These are phyloP conservation scores for Drosophila dunni DNA, from an alignment of 1,140 invertebrate genomes.

Conservation along the genomic window DNA sequence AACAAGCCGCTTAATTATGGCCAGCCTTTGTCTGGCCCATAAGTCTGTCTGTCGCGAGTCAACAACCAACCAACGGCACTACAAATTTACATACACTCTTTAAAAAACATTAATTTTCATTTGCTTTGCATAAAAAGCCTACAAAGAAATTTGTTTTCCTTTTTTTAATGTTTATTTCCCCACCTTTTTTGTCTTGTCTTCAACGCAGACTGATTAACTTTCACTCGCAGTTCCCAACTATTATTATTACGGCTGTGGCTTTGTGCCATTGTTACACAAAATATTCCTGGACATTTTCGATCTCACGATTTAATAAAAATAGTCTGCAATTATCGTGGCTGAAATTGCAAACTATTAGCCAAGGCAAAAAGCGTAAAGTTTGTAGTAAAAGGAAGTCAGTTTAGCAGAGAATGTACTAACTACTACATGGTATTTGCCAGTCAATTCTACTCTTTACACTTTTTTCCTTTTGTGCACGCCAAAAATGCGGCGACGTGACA, in stretches of 20 bases:
- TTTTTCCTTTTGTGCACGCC: constrained; percentile 11
- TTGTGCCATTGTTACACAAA: constrained; percentile 24
- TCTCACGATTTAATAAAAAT: constrained; percentile 23
- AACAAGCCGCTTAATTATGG: constrained; percentile 58
- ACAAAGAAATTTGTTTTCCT: constrained; percentile 25
- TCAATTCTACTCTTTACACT: not conserved
- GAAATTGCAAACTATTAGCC: not conserved
- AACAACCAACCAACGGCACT: not conserved
- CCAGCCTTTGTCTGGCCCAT: constrained; percentile 18
- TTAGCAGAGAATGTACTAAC: not conserved
- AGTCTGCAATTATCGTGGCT: constrained; percentile 12
- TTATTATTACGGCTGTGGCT: constrained; percentile 17
- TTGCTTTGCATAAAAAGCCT: constrained; percentile 45
- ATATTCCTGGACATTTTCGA: constrained; percentile 26
- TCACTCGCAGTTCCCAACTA: constrained; percentile 45
- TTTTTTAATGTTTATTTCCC: not conserved
- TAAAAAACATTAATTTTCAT: constrained; percentile 47
- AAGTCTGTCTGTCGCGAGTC: constrained; percentile 2
- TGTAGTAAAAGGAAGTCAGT: not conserved
- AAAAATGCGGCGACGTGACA: constrained; percentile 72
- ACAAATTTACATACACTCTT: constrained; percentile 45
- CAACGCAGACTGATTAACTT: constrained; percentile 35
- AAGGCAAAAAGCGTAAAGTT: not conserved
- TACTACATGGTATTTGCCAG: not conserved
- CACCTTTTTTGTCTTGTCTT: not conserved